Conservation (phyloP, 2,797 vertebrate species). For the Buphagus erythrorhynchus region DNA sequence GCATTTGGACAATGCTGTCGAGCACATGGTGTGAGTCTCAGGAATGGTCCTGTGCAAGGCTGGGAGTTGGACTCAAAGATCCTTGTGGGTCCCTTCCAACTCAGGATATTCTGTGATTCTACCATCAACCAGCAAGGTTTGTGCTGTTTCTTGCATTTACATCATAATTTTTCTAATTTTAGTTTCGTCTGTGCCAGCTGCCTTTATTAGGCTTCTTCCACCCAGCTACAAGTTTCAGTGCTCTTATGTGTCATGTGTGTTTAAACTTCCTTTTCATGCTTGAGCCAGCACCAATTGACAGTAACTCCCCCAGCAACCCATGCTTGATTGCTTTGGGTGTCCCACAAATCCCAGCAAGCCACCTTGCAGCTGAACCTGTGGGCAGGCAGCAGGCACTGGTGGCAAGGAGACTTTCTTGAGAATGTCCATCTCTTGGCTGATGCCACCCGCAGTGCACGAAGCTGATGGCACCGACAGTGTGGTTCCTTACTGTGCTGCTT, state of each 20-base stretch:
- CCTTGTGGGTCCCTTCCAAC: background rate
- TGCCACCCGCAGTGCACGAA: background rate
- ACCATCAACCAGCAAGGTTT: background rate
- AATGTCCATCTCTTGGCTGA: background rate
- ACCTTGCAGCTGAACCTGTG: rapidly evolving
- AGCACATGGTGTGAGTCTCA: background rate
- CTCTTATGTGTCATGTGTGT: background rate
- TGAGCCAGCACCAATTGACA: background rate
- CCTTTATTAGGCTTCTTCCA: background rate
- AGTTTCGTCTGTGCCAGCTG: background rate
- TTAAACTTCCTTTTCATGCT: background rate
- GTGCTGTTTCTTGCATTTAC: background rate
- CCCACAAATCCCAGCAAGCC: background rate
- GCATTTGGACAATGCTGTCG: rapidly evolving
- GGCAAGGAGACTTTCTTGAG: background rate
- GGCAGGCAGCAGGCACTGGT: background rate
- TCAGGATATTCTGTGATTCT: background rate
- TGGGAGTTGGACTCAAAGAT: rapidly evolving
- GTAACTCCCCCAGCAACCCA: background rate
- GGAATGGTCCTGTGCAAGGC: background rate
- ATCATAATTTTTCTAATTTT: background rate
- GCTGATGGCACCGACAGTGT: rapidly evolving
- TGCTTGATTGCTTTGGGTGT: background rate
- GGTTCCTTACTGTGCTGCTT: background rate
- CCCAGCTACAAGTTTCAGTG: background rate